These are phyloP conservation scores for Heliconius cydno DNA, from an alignment of 2,888 invertebrate species.

Conservation along the genomic window DNA sequence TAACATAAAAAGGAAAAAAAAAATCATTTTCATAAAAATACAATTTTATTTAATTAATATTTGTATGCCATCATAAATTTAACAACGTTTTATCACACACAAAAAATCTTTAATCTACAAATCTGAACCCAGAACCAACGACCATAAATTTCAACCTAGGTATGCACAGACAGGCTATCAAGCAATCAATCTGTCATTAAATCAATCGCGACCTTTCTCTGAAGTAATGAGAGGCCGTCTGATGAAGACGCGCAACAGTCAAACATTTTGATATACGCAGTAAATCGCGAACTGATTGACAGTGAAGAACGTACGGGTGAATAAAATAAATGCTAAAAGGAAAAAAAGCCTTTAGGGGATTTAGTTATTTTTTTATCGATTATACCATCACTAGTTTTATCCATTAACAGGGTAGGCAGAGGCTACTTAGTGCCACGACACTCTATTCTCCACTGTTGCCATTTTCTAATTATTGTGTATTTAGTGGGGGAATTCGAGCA, in stretches of 20 bases:
- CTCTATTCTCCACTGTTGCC: neutral
- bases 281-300: slow-evolving; percentile 1
- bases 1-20: too few relatives aligned
- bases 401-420: too few relatives aligned
- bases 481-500: too few relatives aligned
- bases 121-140: neutral
- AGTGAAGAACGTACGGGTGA: neutral
- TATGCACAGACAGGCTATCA: neutral
- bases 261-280: slow-evolving; percentile 13
- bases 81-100: too few relatives aligned
- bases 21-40: too few relatives aligned
- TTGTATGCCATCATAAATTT: too few relatives aligned
- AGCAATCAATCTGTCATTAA: slow-evolving; percentile 20
- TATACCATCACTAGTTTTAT: too few relatives aligned
- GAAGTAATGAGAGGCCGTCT: slow-evolving; percentile 1
- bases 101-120: too few relatives aligned
- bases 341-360: neutral
- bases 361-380: neutral
- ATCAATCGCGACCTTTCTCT: slow-evolving; percentile 23
- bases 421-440: neutral
- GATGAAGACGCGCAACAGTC: slow-evolving; percentile 19
- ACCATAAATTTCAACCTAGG: neutral
- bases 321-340: neutral
- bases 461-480: neutral
- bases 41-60: too few relatives aligned